Base-by-base conservation (phyloP, 1,140 invertebrate species). In the Papilio polyxenes region DNA sequence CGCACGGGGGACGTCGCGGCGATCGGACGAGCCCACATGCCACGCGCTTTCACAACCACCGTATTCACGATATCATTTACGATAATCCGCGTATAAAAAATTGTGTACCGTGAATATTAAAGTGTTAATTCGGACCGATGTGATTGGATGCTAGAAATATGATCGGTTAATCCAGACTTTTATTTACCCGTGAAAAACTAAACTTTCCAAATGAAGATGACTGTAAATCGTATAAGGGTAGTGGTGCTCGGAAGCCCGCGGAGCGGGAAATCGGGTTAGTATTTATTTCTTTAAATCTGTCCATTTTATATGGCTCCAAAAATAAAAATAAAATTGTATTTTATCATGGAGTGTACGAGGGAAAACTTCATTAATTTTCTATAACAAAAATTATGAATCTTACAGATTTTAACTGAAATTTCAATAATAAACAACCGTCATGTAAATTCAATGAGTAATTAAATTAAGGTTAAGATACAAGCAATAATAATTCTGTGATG, bases 201-300 rank as follows among this genome's bases (percentile, higher is more conserved):
- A 92, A 83, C 89, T 88, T 82, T 89, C 90, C 92, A 92, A 92
- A 94, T 94, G 93, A 94, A 94, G 92, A 94, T 94, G 92, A 94
- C 93, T 90, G 93, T 96, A 89, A 96, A 96, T 92, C 95, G 96
- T 88, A 96, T 97, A 92, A 95, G 96, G 93, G 96, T 97, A 90
- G 96, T 96, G 92, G 96, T 97, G 87, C 94, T 97, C 85, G 96
- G 96, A 85, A 96, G 96, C 89, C 95, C 96, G 88, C 94, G 96
- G 87, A 96, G 96, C 89, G 96, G 96, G 84, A 97, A 97, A 94
- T 96, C 96, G 90, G 96, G 96, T 96, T 89, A 95, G 95, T 95
- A 83, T 86, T 53, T 72, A 69, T 49, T 56, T 69, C 74, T 59
- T 20, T 15, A 40, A 13, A 13, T 20, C 49, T 51, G 53, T 53